Percentiles rank a stretch among this genome's conserved stretches.
Conservation (phyloP, 2,888 invertebrate genomes). For the Yponomeuta evonymella region DNA sequence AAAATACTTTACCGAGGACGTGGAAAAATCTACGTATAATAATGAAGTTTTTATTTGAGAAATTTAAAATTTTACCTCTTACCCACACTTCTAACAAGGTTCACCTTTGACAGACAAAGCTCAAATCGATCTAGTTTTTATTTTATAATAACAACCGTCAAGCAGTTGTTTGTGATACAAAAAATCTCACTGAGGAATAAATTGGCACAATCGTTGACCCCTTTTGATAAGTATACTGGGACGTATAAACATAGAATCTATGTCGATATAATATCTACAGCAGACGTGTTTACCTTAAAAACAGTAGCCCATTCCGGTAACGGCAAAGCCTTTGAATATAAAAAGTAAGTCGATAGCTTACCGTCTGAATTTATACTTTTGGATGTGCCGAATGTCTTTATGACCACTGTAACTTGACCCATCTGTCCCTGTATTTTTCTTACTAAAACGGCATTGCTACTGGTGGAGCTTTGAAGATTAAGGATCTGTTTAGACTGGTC, state of each 20-base stretch:
- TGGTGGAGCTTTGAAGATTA: constrained; percentile 27
- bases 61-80: no score
- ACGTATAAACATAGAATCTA: neutral
- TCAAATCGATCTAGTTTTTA: no score
- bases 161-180: no score
- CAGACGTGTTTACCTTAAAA: constrained; percentile 65
- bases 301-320: constrained; percentile 64
- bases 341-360: constrained; percentile 77
- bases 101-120: no score
- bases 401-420: constrained; percentile 39
- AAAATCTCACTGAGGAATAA: no score
- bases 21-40: no score
- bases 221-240: neutral
- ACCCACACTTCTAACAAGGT: no score
- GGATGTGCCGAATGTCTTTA: constrained; percentile 69
- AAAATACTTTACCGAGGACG: no score
- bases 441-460: constrained; percentile 9
- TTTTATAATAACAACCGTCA: no score
- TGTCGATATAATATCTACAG: neutral
- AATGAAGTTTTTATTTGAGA: no score
- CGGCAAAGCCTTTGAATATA: constrained; percentile 68
- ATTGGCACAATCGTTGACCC: neutral
- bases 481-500: constrained; percentile 43
- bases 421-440: constrained; percentile 19
- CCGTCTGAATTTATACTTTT: constrained; percentile 72